A percentile compares a stretch with the other conserved stretches of the same genome.
Evolutionary conservation across 2,797 vertebrate species (phyloP).

Genomic region (Semotilus atromaculatus): DNA sequence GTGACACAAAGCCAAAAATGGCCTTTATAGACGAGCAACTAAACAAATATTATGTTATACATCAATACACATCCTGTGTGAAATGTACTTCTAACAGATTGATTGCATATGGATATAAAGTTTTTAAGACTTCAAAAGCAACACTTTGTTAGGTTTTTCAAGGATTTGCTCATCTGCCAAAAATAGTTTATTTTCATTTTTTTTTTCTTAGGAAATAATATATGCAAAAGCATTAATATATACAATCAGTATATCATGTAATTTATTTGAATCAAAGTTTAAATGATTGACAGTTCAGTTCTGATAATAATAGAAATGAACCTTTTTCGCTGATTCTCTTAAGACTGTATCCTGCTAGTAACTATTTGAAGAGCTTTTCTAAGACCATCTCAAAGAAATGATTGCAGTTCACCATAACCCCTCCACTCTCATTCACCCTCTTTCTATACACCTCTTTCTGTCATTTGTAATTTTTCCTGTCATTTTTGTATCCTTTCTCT

Average conservation of each 20-base stretch:
- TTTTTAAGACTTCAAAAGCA: neutral
- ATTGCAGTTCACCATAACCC: slow-evolving; percentile 13
- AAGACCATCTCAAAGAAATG: slow-evolving; percentile 50
- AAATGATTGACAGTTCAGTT: neutral
- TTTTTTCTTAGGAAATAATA: neutral
- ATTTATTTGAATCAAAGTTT: neutral
- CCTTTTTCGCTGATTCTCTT: slow-evolving; percentile 14
- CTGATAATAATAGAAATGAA: slow-evolving; percentile 44
- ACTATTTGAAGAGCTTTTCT: slow-evolving; percentile 55
- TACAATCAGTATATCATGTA: neutral
- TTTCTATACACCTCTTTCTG: slow-evolving; percentile 27
- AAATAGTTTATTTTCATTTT: neutral
- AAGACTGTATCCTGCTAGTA: slow-evolving; percentile 48
- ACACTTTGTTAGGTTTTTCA: neutral
- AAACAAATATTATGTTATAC: no score
- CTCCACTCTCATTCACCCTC: slow-evolving; percentile 17
- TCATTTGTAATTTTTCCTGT: slow-evolving; percentile 5
- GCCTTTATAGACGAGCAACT: no score
- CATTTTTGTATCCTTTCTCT: slow-evolving; percentile 10
- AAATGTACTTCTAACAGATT: neutral
- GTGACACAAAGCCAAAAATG: no score
- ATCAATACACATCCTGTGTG: neutral
- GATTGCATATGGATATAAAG: neutral
- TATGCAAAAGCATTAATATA: no score
- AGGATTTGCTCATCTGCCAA: neutral